Evolutionary conservation across 2,797 vertebrate species (phyloP).

Genomic region (Dromococcyx pavoninus): DNA sequence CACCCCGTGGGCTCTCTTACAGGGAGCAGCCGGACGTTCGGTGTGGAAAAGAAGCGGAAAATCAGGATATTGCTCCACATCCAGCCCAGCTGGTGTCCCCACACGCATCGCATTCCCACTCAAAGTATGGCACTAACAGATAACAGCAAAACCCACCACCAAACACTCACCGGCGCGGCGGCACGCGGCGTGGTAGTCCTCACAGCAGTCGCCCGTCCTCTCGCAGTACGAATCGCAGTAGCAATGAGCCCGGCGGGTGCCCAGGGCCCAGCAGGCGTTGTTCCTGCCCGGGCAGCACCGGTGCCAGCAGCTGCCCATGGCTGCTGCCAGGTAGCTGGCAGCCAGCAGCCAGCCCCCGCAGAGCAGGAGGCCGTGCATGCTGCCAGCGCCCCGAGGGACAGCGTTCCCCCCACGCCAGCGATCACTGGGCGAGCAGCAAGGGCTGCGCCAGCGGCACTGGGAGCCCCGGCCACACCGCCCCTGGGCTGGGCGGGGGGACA

Average conservation of each 20-base stretch:
- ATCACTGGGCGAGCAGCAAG: background rate
- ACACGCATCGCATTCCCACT: background rate
- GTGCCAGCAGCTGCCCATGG: conserved; percentile 75
- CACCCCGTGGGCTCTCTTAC: background rate
- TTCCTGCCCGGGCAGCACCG: conserved; percentile 85
- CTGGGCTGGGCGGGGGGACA: conserved; percentile 9
- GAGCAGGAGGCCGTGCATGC: background rate
- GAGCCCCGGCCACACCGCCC: background rate
- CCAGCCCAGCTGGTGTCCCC: background rate
- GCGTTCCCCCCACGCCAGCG: fast-evolving
- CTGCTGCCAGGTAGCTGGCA: background rate
- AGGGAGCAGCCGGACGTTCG: background rate
- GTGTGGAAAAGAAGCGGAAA: background rate
- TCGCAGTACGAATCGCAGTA: conserved; percentile 89
- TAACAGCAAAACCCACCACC: background rate
- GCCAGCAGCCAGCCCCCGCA: conserved; percentile 70
- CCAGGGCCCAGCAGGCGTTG: conserved; percentile 81
- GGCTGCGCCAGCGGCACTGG: background rate
- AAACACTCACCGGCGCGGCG: conserved; percentile 80
- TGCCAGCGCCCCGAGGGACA: background rate
- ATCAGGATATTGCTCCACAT: background rate
- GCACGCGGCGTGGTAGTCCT: conserved; percentile 77
- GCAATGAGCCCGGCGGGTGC: conserved; percentile 70
- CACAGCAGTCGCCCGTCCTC: conserved; percentile 79
- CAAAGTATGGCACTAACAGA: fast-evolving